Evolutionary conservation across 2,888 invertebrate species (phyloP), one percentile per base, ranked within the genome.

Genomic region (Patella ulyssiponensis): DNA sequence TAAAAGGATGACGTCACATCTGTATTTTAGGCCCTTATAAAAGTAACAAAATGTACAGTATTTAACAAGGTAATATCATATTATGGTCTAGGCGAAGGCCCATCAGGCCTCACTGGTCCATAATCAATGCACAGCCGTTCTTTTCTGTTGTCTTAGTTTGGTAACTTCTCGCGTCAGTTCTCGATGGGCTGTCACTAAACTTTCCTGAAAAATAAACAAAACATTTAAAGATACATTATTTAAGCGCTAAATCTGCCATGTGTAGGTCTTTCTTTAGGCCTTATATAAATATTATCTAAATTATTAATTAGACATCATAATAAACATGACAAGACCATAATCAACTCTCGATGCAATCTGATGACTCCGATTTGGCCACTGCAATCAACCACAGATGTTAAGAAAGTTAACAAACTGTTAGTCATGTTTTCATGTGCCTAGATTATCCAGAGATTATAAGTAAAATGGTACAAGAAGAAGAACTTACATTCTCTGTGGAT

Each of bases 401-500:
- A 2, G 27, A 27, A 27, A 27, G 27, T 27, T 27, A 27, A 3
- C 27, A 2, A 1, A 27, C 3, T 3, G 3, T 1, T 27, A 27
- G 27, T 27, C 17, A 3, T 20, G 27, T 71, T 53, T 54, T 44
- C 70, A n/a, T n/a, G n/a, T n/a, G n/a, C n/a, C n/a, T n/a, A n/a
- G 51, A 44, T 52, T 33, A n/a, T 44, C 71, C 20, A 20, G 0
- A 17, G 1, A 15, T n/a, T 5, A 3, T 53, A 1, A 3, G 15
- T 53, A 2, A 54, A 17, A 4, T n/a, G 23, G n/a, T n/a, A 71
- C 27, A 17, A 73, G 54, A 20, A 73, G 54, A 20, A 73, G n/a
- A 11, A 81, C 90, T 82, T 88, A 95, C 95, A 93, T 95, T 95
- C 92, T 95, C 95, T 88, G 94, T 94, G 86, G 94, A 94, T 77